phyloP scores from a whole-genome alignment of 2,888 invertebrate genomes.

The Drosophila recens region DNA sequence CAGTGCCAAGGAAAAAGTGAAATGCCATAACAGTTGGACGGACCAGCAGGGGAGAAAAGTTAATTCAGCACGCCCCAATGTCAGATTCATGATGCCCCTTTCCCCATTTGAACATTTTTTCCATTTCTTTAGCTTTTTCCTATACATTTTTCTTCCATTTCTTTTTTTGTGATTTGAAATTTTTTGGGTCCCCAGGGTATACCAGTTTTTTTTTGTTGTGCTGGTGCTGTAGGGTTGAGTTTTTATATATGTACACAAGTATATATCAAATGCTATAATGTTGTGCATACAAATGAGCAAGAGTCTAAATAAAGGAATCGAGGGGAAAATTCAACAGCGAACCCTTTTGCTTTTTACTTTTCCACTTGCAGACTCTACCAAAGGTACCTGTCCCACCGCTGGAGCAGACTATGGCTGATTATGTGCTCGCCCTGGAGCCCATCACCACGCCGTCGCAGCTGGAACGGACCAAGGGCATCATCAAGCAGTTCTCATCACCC shows the following conservation, averaged over 20 bases:
- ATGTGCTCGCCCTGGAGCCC: constrained; percentile 94
- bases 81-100: constrained; percentile 53
- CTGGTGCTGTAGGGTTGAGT: constrained; percentile 12
- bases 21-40: constrained; percentile 39
- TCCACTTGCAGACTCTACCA: constrained; percentile 88
- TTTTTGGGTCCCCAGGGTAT: constrained; percentile 59
- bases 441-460: constrained; percentile 90
- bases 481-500: constrained; percentile 90
- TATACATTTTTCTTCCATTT: constrained; percentile 7
- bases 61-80: constrained; percentile 54
- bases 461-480: constrained; percentile 90
- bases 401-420: constrained; percentile 94
- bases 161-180: constrained; percentile 67
- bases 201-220: constrained; percentile 31
- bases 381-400: constrained; percentile 97
- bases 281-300: constrained; percentile 80
- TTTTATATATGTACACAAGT: neutral
- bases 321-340: constrained; percentile 36
- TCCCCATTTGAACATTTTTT: constrained; percentile 9
- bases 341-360: constrained; percentile 29
- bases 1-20: constrained; percentile 43
- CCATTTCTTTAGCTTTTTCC: constrained; percentile 25
- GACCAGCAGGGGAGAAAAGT: constrained; percentile 14
- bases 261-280: constrained; percentile 48
- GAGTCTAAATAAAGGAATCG: constrained; percentile 19